Evolutionary conservation across 2,888 invertebrate genomes (phyloP).

Genomic region (Cylindroiulus punctatus): DNA sequence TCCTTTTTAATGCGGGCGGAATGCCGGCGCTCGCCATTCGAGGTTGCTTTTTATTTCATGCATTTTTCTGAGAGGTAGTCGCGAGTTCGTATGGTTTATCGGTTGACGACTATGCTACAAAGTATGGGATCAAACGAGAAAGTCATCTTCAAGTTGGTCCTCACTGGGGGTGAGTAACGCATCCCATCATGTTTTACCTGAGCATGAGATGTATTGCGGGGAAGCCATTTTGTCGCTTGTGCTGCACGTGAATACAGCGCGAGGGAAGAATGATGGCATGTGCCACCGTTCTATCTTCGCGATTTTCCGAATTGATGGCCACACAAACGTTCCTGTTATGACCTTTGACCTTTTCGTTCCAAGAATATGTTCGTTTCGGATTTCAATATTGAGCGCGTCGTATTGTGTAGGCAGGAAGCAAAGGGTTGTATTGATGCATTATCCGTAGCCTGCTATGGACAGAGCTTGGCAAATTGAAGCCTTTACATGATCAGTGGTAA

Average conservation of each 20-base stretch:
- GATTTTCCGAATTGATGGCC: no score
- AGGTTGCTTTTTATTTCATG: not conserved
- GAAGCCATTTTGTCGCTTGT: not conserved
- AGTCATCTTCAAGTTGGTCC: conserved; percentile 4
- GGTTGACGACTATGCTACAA: not conserved
- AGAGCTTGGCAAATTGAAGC: no score
- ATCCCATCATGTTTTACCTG: not conserved
- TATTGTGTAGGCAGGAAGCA: no score
- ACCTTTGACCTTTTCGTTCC: not conserved
- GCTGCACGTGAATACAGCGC: not conserved
- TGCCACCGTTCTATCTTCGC: no score
- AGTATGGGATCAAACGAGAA: conserved; percentile 9
- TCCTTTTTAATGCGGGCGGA: not conserved
- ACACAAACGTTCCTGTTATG: not conserved
- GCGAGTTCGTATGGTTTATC: conserved; percentile 2
- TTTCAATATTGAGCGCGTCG: no score
- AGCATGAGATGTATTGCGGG: not conserved
- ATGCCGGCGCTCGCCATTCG: not conserved
- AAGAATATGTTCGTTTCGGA: no score
- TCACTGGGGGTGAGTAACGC: not conserved
- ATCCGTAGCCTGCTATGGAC: no score
- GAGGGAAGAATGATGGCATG: not conserved
- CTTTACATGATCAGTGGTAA: no score
- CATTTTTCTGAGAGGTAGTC: conserved; percentile 12
- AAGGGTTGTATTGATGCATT: no score